Percentiles rank a stretch among this genome's conserved stretches.
These are phyloP conservation scores for Ormyrus labotus DNA, from an alignment of 2,888 invertebrate species.

Conservation along the genomic window DNA sequence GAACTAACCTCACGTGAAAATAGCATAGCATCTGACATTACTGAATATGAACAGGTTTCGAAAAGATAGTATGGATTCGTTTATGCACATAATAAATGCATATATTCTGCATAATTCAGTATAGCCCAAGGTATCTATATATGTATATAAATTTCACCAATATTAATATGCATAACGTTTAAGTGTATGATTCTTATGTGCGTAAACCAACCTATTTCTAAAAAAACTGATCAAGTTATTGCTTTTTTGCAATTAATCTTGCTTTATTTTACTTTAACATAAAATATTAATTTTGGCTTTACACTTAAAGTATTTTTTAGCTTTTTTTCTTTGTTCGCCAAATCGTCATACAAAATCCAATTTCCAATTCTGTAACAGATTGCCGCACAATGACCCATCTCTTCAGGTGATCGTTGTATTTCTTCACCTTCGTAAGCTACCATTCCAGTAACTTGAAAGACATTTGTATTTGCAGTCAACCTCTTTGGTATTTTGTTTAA, in stretches of 20 bases:
- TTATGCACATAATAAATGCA: too few relatives aligned
- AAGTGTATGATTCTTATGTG: background rate
- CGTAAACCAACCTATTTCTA: background rate
- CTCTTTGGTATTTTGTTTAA: background rate
- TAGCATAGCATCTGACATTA: too few relatives aligned
- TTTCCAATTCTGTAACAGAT: background rate
- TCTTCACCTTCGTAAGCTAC: background rate
- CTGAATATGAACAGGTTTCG: too few relatives aligned
- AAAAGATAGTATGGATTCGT: too few relatives aligned
- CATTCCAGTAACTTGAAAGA: background rate
- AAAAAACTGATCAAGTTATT: too few relatives aligned
- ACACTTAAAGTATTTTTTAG: background rate
- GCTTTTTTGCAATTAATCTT: background rate
- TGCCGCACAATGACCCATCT: background rate
- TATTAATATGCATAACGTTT: background rate
- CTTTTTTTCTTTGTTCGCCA: background rate
- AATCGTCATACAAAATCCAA: constrained; percentile 9
- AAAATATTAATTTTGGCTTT: constrained; percentile 4
- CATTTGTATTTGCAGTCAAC: background rate
- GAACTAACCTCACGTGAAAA: too few relatives aligned
- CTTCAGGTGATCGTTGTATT: background rate
- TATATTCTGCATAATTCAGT: background rate
- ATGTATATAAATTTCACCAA: background rate
- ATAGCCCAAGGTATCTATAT: background rate
- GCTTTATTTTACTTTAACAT: background rate